These are phyloP conservation scores for Branchinecta lindahli DNA, from an alignment of 1,140 invertebrate genomes.

Conservation along the genomic window DNA sequence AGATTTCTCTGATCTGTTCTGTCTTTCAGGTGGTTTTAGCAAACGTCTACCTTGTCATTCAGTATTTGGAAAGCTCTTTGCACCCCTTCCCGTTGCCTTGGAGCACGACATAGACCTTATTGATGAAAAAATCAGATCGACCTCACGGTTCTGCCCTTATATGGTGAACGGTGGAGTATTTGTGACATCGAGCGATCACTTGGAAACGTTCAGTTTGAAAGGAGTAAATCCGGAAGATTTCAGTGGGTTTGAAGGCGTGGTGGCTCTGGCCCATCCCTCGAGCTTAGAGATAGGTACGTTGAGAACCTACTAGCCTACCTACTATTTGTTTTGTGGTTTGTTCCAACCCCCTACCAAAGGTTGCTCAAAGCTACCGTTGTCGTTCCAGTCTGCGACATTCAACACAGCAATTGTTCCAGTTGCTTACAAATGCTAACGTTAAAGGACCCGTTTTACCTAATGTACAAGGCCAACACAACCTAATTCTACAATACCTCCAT, in stretches of 20 bases:
- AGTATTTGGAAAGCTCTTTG: not conserved
- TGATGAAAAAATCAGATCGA: not conserved
- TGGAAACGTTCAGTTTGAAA: not conserved
- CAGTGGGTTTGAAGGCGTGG: not conserved
- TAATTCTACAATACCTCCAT: no score
- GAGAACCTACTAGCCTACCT: no score
- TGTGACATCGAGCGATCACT: not conserved
- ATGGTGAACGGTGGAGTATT: constrained; percentile 1
- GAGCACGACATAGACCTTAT: not conserved
- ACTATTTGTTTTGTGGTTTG: no score
- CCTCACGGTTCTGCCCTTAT: not conserved
- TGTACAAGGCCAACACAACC: no score
- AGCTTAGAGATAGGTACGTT: not conserved
- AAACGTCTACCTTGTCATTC: not conserved
- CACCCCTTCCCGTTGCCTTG: not conserved
- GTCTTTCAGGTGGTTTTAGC: not conserved
- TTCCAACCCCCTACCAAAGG: no score
- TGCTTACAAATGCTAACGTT: no score
- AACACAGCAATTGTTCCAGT: no score
- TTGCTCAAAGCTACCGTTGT: no score
- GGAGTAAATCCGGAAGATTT: not conserved
- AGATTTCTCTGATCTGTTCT: not conserved
- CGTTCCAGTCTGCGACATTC: no score
- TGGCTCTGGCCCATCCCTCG: not conserved
- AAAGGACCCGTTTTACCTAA: no score